Evolutionary conservation across 2,888 invertebrate genomes (phyloP).

Genomic region (Rapana venosa): DNA sequence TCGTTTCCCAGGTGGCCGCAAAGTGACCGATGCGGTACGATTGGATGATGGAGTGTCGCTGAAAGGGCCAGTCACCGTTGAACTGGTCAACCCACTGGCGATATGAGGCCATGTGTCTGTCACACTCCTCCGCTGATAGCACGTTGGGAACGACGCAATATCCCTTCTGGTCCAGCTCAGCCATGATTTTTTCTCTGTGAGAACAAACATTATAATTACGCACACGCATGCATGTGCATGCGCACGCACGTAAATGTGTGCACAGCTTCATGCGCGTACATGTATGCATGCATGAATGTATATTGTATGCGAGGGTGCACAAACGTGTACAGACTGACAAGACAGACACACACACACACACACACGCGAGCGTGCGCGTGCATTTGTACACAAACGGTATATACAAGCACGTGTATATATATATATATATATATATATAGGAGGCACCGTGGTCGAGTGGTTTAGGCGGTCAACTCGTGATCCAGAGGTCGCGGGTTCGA

Average conservation of each 20-base stretch:
- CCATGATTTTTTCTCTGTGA: conserved; percentile 30
- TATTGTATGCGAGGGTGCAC: no score
- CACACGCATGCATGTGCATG: background rate
- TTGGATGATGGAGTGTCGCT: conserved; percentile 62
- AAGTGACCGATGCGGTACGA: conserved; percentile 66
- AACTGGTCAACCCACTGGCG: conserved; percentile 38
- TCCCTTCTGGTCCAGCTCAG: conserved; percentile 31
- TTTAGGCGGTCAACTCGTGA: no score
- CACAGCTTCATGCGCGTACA: conserved; percentile 7
- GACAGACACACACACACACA: no score
- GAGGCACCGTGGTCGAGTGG: no score
- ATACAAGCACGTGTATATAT: no score
- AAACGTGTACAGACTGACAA: no score
- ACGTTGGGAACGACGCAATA: conserved; percentile 45
- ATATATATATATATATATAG: no score
- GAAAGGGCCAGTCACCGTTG: conserved; percentile 40
- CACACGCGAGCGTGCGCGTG: no score
- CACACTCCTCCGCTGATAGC: conserved; percentile 34
- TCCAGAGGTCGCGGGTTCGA: no score
- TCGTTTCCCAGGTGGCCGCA: conserved; percentile 65
- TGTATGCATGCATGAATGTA: background rate
- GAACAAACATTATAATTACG: background rate
- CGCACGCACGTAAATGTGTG: background rate
- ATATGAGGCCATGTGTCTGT: conserved; percentile 15
- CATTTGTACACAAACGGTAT: no score